phyloP scores from a whole-genome alignment of 2,113 vertebrate genomes.

The Fukomys damarensis region DNA sequence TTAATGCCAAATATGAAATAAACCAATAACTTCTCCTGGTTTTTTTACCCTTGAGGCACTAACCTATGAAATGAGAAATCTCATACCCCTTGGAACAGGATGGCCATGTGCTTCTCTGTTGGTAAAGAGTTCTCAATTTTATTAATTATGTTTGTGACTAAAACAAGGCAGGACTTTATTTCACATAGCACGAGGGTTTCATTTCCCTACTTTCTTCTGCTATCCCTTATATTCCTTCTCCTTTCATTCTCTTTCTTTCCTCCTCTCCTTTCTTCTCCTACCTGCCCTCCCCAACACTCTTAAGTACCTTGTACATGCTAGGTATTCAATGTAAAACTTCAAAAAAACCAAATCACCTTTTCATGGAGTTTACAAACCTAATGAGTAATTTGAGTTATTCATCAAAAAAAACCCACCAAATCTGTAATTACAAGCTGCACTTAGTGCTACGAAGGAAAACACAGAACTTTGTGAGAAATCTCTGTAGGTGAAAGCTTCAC shows the following conservation, averaged over 20 bases:
- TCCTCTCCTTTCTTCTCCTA: not conserved
- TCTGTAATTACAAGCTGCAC: slow-evolving; percentile 39
- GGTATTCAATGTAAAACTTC: not conserved
- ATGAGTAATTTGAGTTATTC: not conserved
- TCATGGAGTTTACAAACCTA: slow-evolving; percentile 7
- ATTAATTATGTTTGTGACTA: slow-evolving; percentile 10
- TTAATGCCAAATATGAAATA: slow-evolving; percentile 55
- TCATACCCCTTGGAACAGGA: slow-evolving; percentile 35
- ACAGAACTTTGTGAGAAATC: slow-evolving; percentile 8
- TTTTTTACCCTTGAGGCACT: slow-evolving; percentile 46
- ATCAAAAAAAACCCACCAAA: not conserved
- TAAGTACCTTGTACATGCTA: not conserved
- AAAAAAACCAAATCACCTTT: not conserved
- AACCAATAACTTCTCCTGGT: slow-evolving; percentile 31
- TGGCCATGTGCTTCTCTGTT: not conserved
- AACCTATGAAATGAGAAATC: slow-evolving; percentile 42
- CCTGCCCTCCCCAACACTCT: not conserved
- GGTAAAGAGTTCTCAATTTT: slow-evolving; percentile 1
- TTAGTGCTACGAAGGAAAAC: slow-evolving; percentile 4
- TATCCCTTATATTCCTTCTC: not conserved
- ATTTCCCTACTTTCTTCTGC: not conserved
- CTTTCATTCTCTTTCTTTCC: not conserved
- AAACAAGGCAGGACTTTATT: slow-evolving; percentile 13
- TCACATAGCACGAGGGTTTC: not conserved
- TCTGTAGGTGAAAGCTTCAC: not conserved